Base-by-base conservation (phyloP, 2,113 vertebrate genomes). In the Perccottus glenii region DNA sequence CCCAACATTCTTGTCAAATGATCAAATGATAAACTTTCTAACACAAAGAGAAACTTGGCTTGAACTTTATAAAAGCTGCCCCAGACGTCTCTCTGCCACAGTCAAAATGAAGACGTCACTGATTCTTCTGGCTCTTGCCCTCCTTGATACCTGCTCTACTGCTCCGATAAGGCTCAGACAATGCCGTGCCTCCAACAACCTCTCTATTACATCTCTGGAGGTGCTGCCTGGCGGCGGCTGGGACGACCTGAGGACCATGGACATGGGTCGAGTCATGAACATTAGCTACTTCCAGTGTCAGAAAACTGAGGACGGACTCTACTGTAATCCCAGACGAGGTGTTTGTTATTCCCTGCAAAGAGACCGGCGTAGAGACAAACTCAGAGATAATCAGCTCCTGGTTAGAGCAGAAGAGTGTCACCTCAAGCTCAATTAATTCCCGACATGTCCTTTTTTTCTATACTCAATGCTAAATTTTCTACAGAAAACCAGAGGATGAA, bases 191-290 rank as follows among this genome's bases (percentile, higher is more conserved):
- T 70, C 83, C 61, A 63, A 76, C 59, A 72, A 83, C 61, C 38
- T 83, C 58, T 90, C 91, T 3, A 52, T 92, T 15, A 81, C 93
- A 0, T 86, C 92, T 0, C 81, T 98, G 71, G 95, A 95, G 77
- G 96, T 95, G 55, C 87, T 98, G 38, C 97, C 96, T 0, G 96
- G 97, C 0, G 94, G 96, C 0, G 96, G 96, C 35, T 98, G 96
- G 96, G 96, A 98, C 74, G 98, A 98, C 47, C 93, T 98, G 38
- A 88, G 94, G 0, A 98, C 98, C 67, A 2, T 94, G 67, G 97
- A 98, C 59, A 92, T 94, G 93, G 94, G 95, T 2, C 91, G 92
- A 60, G 96, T 98, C 59, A 92, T 97, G 91, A 91, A 87, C 57
- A 56, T 95, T 65, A 92, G 85, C 64, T 98, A 95, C 77, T 89